These are phyloP conservation scores for Ophioderma brevispina DNA, from an alignment of 35 echinoderm and acorn worm genomes.

Conservation along the genomic window DNA sequence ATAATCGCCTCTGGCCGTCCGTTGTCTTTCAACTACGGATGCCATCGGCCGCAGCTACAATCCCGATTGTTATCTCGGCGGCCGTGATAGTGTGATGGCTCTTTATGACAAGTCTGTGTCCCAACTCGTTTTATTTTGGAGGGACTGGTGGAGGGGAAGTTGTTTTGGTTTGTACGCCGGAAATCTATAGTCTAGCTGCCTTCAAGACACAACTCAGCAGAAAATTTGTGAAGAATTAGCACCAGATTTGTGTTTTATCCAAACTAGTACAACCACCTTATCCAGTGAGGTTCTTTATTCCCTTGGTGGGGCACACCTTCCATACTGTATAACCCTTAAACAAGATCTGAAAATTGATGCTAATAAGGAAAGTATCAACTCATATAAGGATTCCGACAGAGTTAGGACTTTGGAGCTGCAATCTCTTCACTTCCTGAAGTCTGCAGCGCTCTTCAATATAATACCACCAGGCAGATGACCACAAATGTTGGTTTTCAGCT, in stretches of 20 bases:
- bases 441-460: too few species aligned
- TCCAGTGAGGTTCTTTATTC: background rate
- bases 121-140: background rate
- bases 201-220: background rate
- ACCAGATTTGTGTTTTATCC: background rate
- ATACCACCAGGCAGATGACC: too few species aligned
- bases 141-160: background rate
- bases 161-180: background rate
- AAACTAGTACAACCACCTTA: background rate
- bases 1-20: background rate
- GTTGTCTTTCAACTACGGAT: background rate
- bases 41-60: background rate
- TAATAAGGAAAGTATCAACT: too few species aligned
- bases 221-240: background rate
- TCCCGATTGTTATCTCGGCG: background rate
- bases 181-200: slow-evolving; percentile 1
- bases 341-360: too few species aligned
- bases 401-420: too few species aligned
- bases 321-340: too few species aligned
- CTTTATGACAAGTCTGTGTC: background rate
- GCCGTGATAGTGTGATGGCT: background rate
- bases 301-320: background rate
- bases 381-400: too few species aligned
- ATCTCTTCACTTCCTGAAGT: too few species aligned
- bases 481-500: too few species aligned